Base-by-base conservation (phyloP, 2,888 invertebrate genomes). In the Cheilosia scutellata region DNA sequence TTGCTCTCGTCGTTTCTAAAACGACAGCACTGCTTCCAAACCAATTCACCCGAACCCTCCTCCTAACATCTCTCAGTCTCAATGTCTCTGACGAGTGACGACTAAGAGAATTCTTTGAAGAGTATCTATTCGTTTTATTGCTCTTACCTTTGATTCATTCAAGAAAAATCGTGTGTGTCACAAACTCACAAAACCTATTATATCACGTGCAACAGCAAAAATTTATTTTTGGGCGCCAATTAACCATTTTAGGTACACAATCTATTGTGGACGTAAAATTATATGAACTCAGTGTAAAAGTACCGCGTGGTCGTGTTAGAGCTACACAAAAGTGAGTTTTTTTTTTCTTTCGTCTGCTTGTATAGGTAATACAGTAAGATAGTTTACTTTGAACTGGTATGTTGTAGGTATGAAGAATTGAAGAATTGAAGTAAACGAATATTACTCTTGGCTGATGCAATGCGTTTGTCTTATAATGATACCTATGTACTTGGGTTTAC, bases 401-500 rank as follows among this genome's bases (percentile, higher is more conserved):
- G 20, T 20, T 20, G 20, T 20, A 20, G n/a, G n/a, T n/a, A n/a
- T n/a, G n/a, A n/a, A n/a, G n/a, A n/a, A n/a, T n/a, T 20, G 20
- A 20, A 20, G 20, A 1, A 1, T 20, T 20, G 20, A 20, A 20
- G 20, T 20, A 20, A 20, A 2, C 20, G 20, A 20, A 20, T 20
- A 20, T 20, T 20, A 20, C 44, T 47, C 16, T 16, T 31, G 66
- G 66, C 80, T 80, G 75, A 80, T 75, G 75, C 75, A 80, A 80
- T 80, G 75, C 62, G 55, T 75, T 55, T 42, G 60, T 1, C 0
- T 60, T 60, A 65, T 66, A 5, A 49, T 65, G 49, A 60, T 72
- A 37, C 44, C 13, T 16, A 47, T 27, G 51, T 49, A 44, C 47
- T 47, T 65, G 20, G 44, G 27, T 60, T 60, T 65, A 49, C 57